Percentiles rank a stretch among this genome's conserved stretches.
Conservation (phyloP, 2,113 vertebrate species). For the Anhinga rufa region DNA sequence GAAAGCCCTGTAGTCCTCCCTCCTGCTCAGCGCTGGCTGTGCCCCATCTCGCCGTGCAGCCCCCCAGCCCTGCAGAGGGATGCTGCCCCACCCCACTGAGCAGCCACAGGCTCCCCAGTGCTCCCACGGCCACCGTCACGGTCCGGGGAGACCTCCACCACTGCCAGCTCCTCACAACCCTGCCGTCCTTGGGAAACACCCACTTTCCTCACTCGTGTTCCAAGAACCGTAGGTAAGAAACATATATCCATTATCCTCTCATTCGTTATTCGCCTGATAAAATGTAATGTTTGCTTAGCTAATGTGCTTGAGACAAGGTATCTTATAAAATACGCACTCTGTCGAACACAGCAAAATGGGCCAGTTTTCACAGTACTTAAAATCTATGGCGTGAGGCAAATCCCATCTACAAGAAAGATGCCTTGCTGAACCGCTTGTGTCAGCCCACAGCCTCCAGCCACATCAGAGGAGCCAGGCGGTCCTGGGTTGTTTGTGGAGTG, state of each 20-base stretch:
- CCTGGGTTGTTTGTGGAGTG: neutral
- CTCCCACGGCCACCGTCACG: neutral
- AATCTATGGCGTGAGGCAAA: neutral
- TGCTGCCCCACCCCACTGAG: neutral
- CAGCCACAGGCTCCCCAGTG: neutral
- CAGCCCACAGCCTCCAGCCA: neutral
- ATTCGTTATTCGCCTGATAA: neutral
- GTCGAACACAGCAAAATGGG: neutral
- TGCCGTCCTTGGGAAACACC: neutral
- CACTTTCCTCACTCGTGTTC: rapidly evolving
- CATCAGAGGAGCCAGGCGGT: neutral
- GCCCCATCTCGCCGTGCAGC: neutral
- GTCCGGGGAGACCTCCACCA: neutral
- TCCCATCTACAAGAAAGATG: neutral
- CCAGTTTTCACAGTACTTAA: slow-evolving; percentile 7
- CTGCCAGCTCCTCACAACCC: neutral
- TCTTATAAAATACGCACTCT: neutral
- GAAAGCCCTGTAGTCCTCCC: neutral
- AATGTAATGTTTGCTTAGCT: neutral
- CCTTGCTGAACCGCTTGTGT: neutral
- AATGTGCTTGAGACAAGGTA: neutral
- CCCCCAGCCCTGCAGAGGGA: neutral
- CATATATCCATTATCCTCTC: neutral
- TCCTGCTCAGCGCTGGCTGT: neutral
- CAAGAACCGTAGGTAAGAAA: neutral